Evolutionary conservation across 1,140 invertebrate species (phyloP).

Genomic region (Apis mellifera): Amel_HAv3.1 CM009934.2:1123501-1124000

Average conservation of each 20-base stretch:
- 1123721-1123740: not conserved
- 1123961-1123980: no score
- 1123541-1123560: not conserved
- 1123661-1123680: not conserved
- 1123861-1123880: not conserved
- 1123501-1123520: not conserved
- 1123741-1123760: not conserved
- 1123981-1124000: no score
- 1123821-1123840: not conserved
- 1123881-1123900: not conserved
- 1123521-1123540: constrained; percentile 3
- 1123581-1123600: not conserved
- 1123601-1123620: not conserved
- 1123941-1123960: no score
- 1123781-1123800: no score
- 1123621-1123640: not conserved
- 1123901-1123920: not conserved
- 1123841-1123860: not conserved
- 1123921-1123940: not conserved
- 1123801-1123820: no score
- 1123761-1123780: no score
- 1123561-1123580: not conserved
- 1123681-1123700: no score
- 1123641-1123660: not conserved
- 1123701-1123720: not conserved